A percentile compares a stretch with the other conserved stretches of the same genome.
These are phyloP conservation scores for Cyclophora punctaria DNA, from an alignment of 2,888 invertebrate genomes.

Conservation along the genomic window DNA sequence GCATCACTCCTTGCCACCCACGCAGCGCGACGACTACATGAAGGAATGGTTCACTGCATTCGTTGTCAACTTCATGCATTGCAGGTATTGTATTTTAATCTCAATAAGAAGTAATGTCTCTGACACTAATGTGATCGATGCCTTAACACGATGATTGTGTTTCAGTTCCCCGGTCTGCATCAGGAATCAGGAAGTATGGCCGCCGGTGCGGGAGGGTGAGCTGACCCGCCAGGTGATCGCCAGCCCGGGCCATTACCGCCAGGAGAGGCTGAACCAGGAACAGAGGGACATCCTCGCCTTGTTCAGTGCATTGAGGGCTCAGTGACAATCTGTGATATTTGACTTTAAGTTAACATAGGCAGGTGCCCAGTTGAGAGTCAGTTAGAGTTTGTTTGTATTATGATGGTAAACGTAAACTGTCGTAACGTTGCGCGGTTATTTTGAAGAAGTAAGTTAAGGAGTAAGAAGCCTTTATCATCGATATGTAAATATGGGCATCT, in stretches of 20 bases:
- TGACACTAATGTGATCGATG: neutral
- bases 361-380: no score
- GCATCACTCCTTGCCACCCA: conserved; percentile 18
- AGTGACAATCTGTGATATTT: conserved; percentile 4
- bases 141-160: no score
- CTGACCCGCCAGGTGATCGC: conserved; percentile 36
- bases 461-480: no score
- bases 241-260: conserved; percentile 7
- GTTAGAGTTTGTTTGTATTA: no score
- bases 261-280: conserved; percentile 20
- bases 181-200: conserved; percentile 24
- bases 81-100: conserved; percentile 31
- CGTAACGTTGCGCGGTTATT: no score
- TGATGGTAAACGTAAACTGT: no score
- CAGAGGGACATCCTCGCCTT: conserved; percentile 35
- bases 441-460: no score
- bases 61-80: conserved; percentile 41
- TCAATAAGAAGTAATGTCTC: neutral
- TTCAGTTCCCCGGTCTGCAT: neutral
- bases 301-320: conserved; percentile 29
- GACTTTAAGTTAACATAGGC: no score
- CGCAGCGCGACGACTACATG: conserved; percentile 32
- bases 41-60: conserved; percentile 43
- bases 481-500: neutral
- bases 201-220: conserved; percentile 20